These are phyloP conservation scores for Poecilia velifera DNA, from an alignment of 2,797 vertebrate species.

Conservation along the genomic window DNA sequence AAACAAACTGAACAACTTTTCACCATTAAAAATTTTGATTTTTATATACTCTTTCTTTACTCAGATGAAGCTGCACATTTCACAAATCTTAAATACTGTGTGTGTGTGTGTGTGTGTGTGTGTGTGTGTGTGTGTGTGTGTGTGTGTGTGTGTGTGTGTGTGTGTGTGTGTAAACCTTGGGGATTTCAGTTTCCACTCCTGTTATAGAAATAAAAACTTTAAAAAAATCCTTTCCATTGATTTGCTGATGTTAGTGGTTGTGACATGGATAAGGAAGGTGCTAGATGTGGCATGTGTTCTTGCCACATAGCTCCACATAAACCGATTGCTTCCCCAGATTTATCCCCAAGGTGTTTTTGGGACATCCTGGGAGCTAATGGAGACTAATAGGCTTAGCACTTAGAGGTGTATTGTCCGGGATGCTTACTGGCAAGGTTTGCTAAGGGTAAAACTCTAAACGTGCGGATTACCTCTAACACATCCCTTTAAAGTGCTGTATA, in stretches of 20 bases:
- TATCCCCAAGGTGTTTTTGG: conserved; percentile 84
- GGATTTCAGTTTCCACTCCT: conserved; percentile 34
- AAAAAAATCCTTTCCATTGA: conserved; percentile 27
- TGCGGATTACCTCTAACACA: conserved; percentile 93
- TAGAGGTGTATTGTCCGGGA: conserved; percentile 87
- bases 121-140: neutral
- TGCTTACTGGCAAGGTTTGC: conserved; percentile 96
- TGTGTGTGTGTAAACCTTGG: conserved; percentile 3
- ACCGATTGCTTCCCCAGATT: conserved; percentile 80
- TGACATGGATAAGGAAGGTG: conserved; percentile 40
- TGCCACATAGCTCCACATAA: conserved; percentile 74
- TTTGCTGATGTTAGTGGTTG: conserved; percentile 58
- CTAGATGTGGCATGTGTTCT: conserved; percentile 52
- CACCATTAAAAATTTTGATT: neutral
- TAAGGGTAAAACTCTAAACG: conserved; percentile 97
- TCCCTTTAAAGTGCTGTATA: conserved; percentile 97
- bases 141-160: neutral
- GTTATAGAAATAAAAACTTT: conserved; percentile 32
- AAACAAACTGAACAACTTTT: neutral
- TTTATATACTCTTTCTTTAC: conserved; percentile 14
- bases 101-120: neutral
- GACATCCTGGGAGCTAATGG: conserved; percentile 87
- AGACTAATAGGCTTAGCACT: conserved; percentile 94
- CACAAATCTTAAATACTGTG: neutral
- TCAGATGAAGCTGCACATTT: neutral